Conservation (phyloP, 30 jellyfish, hydroid and myxozoan genomes). For the Aurelia aurita region DNA sequence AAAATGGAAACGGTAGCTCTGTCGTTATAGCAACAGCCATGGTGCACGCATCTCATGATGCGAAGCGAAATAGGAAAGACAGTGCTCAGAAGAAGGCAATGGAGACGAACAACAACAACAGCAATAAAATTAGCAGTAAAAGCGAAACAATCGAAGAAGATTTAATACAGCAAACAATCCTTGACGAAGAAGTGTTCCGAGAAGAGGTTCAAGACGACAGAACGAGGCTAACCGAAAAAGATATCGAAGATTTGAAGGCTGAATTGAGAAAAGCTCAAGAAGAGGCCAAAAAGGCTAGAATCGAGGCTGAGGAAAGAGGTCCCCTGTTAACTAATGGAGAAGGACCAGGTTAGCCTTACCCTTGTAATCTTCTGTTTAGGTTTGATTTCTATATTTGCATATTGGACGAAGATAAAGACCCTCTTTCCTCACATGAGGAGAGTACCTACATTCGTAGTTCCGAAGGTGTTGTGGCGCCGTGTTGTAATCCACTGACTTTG, state of each 20-base stretch:
- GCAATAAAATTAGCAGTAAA: too few relatives aligned
- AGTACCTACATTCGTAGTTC: too few relatives aligned
- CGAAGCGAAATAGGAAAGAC: neutral
- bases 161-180: neutral
- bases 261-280: conserved; percentile 60
- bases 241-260: conserved; percentile 52
- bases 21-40: conserved; percentile 52
- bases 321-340: neutral
- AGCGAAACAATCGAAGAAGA: neutral
- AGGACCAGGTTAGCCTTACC: neutral
- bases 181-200: conserved; percentile 35
- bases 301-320: conserved; percentile 56
- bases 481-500: too few relatives aligned
- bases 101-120: conserved; percentile 3
- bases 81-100: neutral
- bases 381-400: too few relatives aligned
- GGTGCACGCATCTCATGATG: conserved; percentile 5
- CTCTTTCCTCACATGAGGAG: too few relatives aligned
- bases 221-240: conserved; percentile 42
- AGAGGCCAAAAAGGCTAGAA: conserved; percentile 58
- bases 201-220: conserved; percentile 25
- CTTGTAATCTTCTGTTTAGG: too few relatives aligned
- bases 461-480: too few relatives aligned
- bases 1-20: conserved; percentile 1
- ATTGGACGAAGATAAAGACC: too few relatives aligned